Evolutionary conservation across 2,888 invertebrate species (phyloP).

Genomic region (Cosmopolites sordidus): DNA sequence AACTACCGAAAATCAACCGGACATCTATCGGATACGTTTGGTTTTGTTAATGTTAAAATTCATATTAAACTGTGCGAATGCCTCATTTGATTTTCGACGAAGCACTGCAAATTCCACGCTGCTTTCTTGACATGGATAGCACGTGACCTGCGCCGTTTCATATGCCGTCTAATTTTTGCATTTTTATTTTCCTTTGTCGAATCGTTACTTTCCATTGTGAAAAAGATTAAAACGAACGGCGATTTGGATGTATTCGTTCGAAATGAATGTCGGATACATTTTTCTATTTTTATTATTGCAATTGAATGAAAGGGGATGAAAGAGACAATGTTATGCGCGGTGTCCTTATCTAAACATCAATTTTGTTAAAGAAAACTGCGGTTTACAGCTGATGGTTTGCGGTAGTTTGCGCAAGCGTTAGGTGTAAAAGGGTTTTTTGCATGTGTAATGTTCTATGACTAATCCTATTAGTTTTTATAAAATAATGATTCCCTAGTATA

Average conservation of each 20-base stretch:
- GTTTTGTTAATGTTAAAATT: neutral
- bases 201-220: neutral
- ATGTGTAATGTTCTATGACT: no score
- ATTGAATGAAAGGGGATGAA: neutral
- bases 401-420: slow-evolving; percentile 3
- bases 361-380: slow-evolving; percentile 7
- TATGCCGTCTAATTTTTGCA: slow-evolving; percentile 2
- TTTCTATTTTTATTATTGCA: neutral
- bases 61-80: neutral
- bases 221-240: no score
- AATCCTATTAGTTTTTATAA: no score
- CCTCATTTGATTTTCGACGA: slow-evolving; percentile 7
- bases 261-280: no score
- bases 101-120: slow-evolving; percentile 8
- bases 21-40: no score
- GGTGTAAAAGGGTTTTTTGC: no score
- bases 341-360: slow-evolving; percentile 13
- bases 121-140: slow-evolving; percentile 7
- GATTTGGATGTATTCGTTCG: no score
- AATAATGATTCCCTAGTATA: no score
- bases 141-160: slow-evolving; percentile 12
- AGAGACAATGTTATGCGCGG: neutral
- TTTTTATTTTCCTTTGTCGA: neutral
- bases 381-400: slow-evolving; percentile 7
- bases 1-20: no score